Evolutionary conservation across 2,113 vertebrate genomes (phyloP), one percentile per base, ranked within the genome.

Genomic region (Theristicus caerulescens): DNA sequence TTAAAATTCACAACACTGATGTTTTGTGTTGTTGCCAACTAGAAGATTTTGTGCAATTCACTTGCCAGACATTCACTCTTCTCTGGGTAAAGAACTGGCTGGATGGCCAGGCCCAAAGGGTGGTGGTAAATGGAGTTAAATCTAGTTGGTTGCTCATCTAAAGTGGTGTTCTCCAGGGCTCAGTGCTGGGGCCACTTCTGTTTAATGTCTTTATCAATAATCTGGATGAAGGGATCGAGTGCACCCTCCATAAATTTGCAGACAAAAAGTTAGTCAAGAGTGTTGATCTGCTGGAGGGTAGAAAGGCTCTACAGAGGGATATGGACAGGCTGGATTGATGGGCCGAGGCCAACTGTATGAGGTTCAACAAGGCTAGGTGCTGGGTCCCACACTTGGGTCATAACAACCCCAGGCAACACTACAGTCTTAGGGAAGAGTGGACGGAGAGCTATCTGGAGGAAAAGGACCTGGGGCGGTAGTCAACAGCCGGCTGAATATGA

Each of bases 321-420:
- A 13, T 64, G 8, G 20, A 36, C 25, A 54, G 20, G 12, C 57
- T 61, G 46, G 29, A 31, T n/a, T 2, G 2, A n/a, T 46, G 16
- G 20, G 20, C 16, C 0, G 1, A 25, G 9, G 6, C 5, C 47
- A 54, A 0, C 3, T 11, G 16, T 24, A 13, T 46, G 47, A 31
- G 6, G 9, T 84, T 61, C 11, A 42, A n/a, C 10, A 26, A 38
- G 16, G n/a, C 9, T 3, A 7, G 16, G 21, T 38, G n/a, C 22
- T 0, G 4, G 22, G 13, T 47, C 32, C n/a, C 21, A 10, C 27
- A 16, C 10, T 40, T 40, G 1, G 10, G 10, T 22, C n/a, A 27
- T 22, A 40, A 40, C 22, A 70, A 32, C 22, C 14, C 4, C 29
- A 20, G 1, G 27, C 34, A 54, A 5, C 1, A 2, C 27, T 16